A percentile compares a stretch with the other conserved stretches of the same genome.
Conservation (phyloP, 2,797 vertebrate species). For the Tamandua tetradactyla region DNA sequence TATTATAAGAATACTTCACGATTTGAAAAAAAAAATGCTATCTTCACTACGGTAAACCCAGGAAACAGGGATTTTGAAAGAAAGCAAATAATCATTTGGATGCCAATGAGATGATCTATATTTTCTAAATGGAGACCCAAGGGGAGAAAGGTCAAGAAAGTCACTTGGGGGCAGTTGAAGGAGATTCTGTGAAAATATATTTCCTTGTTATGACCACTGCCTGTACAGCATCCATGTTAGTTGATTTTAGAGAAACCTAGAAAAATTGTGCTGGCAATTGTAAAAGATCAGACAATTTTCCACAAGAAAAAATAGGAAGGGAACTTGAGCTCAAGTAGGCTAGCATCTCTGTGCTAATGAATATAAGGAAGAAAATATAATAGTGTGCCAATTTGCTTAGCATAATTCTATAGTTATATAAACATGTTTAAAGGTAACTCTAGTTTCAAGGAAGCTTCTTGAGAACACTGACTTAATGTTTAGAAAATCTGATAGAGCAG, state of each 20-base stretch:
- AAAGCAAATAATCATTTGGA: not conserved
- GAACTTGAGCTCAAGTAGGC: not conserved
- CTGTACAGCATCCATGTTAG: not conserved
- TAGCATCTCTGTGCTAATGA: not conserved
- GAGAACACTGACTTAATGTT: not conserved
- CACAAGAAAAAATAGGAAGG: not conserved
- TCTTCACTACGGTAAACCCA: not conserved
- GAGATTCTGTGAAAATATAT: no score
- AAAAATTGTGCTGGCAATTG: not conserved
- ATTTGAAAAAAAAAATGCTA: no score
- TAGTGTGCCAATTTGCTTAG: not conserved
- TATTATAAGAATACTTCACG: no score
- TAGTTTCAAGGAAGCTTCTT: not conserved
- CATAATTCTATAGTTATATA: not conserved
- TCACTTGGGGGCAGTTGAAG: accelerated
- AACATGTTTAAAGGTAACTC: not conserved
- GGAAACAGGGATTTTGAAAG: not conserved
- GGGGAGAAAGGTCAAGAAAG: not conserved
- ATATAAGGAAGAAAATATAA: not conserved
- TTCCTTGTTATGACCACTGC: not conserved
- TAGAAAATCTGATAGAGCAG: not conserved
- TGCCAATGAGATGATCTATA: no score
- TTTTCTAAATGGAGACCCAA: not conserved
- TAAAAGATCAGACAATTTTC: not conserved
- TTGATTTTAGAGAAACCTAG: not conserved